Percentiles rank a stretch among this genome's conserved stretches.
Evolutionary conservation across 1,140 invertebrate species (phyloP).

Genomic region (Drosophila tsacasi): DNA sequence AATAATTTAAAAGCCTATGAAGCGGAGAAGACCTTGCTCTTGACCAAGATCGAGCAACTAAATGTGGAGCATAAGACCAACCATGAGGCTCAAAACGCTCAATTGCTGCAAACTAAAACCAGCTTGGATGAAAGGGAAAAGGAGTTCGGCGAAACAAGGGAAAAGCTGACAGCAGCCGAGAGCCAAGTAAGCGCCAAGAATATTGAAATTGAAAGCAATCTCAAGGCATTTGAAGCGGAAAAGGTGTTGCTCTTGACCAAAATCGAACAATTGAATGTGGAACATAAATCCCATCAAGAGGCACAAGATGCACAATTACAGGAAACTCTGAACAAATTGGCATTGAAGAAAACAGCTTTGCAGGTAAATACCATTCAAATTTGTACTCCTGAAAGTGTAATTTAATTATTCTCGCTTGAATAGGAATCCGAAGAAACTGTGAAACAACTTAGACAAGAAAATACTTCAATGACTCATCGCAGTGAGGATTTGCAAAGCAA

Average conservation of each 20-base stretch:
- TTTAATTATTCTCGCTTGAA: not conserved
- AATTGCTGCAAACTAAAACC: conserved; percentile 13
- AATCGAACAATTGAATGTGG: conserved; percentile 19
- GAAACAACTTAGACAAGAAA: conserved; percentile 31
- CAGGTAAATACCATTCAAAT: conserved; percentile 17
- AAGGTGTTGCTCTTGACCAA: conserved; percentile 15
- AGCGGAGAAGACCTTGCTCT: conserved; percentile 39
- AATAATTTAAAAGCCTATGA: conserved; percentile 38
- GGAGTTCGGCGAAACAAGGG: conserved; percentile 2
- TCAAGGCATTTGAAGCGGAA: conserved; percentile 31
- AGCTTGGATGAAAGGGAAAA: conserved; percentile 19
- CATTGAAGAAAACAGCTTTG: conserved; percentile 32
- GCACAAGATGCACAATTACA: conserved; percentile 16
- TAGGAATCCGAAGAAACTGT: conserved; percentile 38
- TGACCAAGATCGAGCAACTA: conserved; percentile 36
- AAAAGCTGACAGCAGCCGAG: conserved; percentile 16
- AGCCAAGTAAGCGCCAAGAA: conserved; percentile 10
- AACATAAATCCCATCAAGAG: conserved; percentile 22
- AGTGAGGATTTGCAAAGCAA: conserved; percentile 48
- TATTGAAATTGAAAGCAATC: conserved; percentile 11
- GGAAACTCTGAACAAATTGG: conserved; percentile 18
- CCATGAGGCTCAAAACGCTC: conserved; percentile 21
- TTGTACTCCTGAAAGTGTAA: too few relatives aligned
- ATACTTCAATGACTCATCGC: conserved; percentile 12
- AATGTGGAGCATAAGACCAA: conserved; percentile 17